A percentile compares a stretch with the other conserved stretches of the same genome.
These are phyloP conservation scores for Delichon dasypus DNA, from an alignment of 2,797 vertebrate genomes.

Conservation along the genomic window DNA sequence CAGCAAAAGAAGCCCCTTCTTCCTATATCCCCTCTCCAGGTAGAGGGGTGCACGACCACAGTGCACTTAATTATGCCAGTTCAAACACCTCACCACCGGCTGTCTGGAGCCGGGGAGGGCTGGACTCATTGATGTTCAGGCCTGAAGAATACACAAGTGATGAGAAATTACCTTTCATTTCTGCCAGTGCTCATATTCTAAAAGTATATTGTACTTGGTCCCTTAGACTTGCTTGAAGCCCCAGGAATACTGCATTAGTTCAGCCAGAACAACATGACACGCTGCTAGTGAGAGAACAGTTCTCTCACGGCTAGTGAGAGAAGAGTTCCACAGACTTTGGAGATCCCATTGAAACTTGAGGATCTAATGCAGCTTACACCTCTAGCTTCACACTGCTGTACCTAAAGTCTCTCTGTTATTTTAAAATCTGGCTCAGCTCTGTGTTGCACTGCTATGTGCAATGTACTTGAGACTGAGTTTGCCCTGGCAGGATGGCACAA, in stretches of 20 bases:
- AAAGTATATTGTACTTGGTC: background rate
- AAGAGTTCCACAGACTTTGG: background rate
- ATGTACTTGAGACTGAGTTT: background rate
- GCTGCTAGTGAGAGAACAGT: background rate
- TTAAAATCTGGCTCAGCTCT: background rate
- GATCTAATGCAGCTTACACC: background rate
- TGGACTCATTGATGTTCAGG: background rate
- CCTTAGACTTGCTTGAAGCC: background rate
- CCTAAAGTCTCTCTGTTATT: background rate
- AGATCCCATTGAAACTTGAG: background rate
- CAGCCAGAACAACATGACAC: background rate
- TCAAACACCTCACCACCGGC: background rate
- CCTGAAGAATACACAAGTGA: background rate
- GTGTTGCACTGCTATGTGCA: background rate
- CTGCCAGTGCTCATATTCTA: background rate
- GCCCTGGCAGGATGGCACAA: background rate
- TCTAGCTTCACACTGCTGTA: background rate
- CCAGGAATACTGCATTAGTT: background rate
- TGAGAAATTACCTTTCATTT: background rate
- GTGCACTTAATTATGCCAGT: fast-evolving
- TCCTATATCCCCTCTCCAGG: background rate
- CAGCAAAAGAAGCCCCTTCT: background rate
- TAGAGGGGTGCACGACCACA: background rate
- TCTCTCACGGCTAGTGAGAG: background rate
- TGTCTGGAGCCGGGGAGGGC: background rate